These are phyloP conservation scores for Arctopsyche grandis DNA, from an alignment of 1,140 invertebrate genomes.

Conservation along the genomic window DNA sequence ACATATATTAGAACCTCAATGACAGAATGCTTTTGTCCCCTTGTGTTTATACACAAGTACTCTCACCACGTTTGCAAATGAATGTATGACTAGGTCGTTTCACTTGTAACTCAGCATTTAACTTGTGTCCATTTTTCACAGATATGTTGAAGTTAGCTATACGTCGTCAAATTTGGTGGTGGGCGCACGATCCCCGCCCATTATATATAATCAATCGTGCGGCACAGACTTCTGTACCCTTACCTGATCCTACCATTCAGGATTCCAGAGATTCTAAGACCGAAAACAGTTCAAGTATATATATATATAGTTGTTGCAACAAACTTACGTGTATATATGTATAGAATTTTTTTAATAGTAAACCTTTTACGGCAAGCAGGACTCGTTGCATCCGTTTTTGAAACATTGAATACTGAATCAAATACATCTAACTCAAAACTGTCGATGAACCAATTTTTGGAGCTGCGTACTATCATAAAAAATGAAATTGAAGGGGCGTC, in stretches of 20 bases:
- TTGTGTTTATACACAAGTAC: too few relatives aligned
- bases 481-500: background rate
- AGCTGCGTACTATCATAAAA: background rate
- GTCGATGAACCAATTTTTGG: background rate
- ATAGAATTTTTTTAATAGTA: background rate
- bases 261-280: background rate
- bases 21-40: too few relatives aligned
- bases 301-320: background rate
- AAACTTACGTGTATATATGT: background rate
- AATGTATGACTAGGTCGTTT: too few relatives aligned
- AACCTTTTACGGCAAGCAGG: background rate
- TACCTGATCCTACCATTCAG: background rate
- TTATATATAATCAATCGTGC: background rate
- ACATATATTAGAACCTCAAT: too few relatives aligned
- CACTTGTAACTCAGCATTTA: too few relatives aligned
- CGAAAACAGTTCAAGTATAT: background rate
- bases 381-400: background rate
- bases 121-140: background rate
- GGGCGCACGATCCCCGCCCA: background rate
- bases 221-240: background rate
- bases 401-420: background rate
- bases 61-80: too few relatives aligned
- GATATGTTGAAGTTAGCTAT: background rate
- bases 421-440: background rate
- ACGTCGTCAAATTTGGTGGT: background rate